A percentile compares a stretch with the other conserved stretches of the same genome.
Evolutionary conservation across 2,797 vertebrate genomes (phyloP).

Genomic region (Darevskia mixta): DNA sequence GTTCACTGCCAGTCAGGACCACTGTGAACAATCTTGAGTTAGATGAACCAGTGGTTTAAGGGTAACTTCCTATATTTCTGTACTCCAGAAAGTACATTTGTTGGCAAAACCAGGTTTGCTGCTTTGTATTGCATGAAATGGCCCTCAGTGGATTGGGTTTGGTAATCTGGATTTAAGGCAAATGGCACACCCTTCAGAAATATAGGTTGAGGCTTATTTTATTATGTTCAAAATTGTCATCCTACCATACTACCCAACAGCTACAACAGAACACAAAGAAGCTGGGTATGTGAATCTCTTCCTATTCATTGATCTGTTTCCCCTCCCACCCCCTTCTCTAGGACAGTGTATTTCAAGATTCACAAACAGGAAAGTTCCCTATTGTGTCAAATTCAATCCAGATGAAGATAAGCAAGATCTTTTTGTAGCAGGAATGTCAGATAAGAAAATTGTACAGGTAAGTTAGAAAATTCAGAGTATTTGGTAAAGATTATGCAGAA

Average conservation of each 20-base stretch:
- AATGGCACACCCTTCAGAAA: background rate
- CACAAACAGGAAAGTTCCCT: conserved; percentile 97
- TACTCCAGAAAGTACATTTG: background rate
- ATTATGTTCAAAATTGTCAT: too few relatives aligned
- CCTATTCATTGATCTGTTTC: conserved; percentile 35
- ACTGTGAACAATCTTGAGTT: background rate
- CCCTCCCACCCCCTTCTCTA: conserved; percentile 70
- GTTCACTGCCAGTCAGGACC: background rate
- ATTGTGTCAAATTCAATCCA: conserved; percentile 98
- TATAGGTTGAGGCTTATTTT: background rate
- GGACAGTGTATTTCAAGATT: conserved; percentile 95
- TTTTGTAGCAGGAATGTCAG: conserved; percentile 98
- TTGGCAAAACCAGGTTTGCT: background rate
- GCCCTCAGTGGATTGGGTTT: background rate
- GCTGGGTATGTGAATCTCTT: background rate
- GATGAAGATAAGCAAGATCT: conserved; percentile 98
- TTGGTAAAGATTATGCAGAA: background rate
- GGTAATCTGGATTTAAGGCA: background rate
- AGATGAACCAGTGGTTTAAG: background rate
- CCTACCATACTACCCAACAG: background rate
- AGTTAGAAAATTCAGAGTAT: conserved; percentile 9
- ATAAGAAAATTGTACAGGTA: conserved; percentile 99
- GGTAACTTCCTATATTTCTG: background rate
- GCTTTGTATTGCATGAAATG: background rate
- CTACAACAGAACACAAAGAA: background rate